Base-by-base conservation (phyloP, 64 coral and sea anemone species). In the Pachyseris speciosa region DNA sequence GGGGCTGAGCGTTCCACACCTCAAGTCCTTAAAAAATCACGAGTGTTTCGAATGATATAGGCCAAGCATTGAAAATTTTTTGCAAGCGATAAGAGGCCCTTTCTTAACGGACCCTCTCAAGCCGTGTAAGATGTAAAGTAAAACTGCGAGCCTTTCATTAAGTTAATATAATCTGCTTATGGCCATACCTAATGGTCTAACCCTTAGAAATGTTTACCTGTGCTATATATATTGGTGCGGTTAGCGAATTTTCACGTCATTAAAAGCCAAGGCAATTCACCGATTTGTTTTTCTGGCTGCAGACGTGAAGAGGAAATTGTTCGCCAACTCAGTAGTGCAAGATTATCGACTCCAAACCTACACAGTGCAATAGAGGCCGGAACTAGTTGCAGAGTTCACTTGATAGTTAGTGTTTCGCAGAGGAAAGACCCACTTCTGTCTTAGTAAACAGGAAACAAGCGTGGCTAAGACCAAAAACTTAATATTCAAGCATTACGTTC, bases 41-140 rank as follows among this genome's bases (percentile, higher is more conserved):
- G 36, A 81, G 77, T 61, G n/a, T 24, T 63, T 61, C 51, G 37
- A 20, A 81, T 15, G 51, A 81, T 81, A 81, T 81, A 60, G 77
- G 77, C 52, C 32, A 61, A n/a, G 32, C 5, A 39, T 8, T 5
- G 17, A n/a, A 37, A 47, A 50, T 86, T 69, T 70, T 72, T 84
- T 31, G 13, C 70, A 11, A 44, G 41, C 69, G 83, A 70, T 50
- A 86, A 67, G 27, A 26, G 42, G 20, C 22, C 9, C 83, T 69
- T 69, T 43, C 38, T 85, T 4, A 86, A 60, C 22, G 31, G 40
- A 36, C 34, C 41, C 63, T 31, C 36, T 33, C 8, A 17, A 34
- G 44, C 33, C 32, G 36, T 58, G 4, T 7, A 4, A 6, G 57
- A 83, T 83, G 52, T 64, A 83, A 29, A 60, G 19, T 44, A 17